Base-by-base conservation (phyloP, 2,113 vertebrate species). In the Xiphophorus couchianus region DNA sequence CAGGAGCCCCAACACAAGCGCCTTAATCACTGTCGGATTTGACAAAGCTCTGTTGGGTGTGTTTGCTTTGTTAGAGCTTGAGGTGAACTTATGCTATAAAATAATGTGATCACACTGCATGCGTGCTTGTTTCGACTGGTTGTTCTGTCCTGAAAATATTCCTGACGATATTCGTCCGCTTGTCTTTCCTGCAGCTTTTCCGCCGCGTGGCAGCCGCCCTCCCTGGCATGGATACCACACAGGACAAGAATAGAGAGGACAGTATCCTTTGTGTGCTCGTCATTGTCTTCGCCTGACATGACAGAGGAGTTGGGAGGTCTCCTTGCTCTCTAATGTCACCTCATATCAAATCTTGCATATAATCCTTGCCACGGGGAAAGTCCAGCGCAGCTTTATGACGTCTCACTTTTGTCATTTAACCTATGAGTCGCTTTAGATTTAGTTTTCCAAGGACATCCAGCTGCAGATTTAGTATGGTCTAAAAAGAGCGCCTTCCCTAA, bases 231-330 rank as follows among this genome's bases (percentile, higher is more conserved):
- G 98, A 99, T 88, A 97, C 95, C 92, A 96, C 97, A 84, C 97
- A 99, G 94, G 98, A 99, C 93, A 98, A 98, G 93, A 98, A 96
- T 93, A 95, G 96, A 96, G 97, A 99, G 96, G 97, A 99, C 94
- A 99, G 97, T 99, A 99, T 99, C 98, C 96, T 98, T 97, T 80
- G 3, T 84, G 64, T 35, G 6, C n/a, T 35, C 44, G 66, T 75
- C 39, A 11, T 35, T 30, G 60, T 71, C 67, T 5, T 27, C 54
- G 77, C 77, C 27, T 54, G 67, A 73, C 61, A 62, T 78, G 61
- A 74, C 69, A 60, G 65, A 9, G 31, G 33, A 58, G 66, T 69
- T 61, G 15, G 30, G 37, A 61, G 48, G 22, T 39, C 31, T 70
- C 30, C 39, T 58, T 0, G 37, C 51, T 78, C 62, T 72, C n/a